These are phyloP conservation scores for Hedya salicella DNA, from an alignment of 2,888 invertebrate genomes.

Conservation along the genomic window DNA sequence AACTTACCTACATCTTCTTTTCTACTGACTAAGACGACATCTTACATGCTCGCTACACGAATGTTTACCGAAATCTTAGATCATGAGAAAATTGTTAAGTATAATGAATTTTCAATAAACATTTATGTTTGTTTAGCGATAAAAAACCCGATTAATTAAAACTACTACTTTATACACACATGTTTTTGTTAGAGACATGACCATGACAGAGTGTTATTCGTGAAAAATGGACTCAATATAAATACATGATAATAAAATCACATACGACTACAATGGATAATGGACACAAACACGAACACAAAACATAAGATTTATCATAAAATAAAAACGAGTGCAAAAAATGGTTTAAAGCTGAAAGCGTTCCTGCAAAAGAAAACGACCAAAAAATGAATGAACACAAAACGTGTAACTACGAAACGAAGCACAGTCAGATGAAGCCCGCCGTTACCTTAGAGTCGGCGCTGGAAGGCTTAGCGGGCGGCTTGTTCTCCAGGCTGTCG, in stretches of 20 bases:
- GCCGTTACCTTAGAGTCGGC: slow-evolving; percentile 79
- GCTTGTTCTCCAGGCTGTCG: slow-evolving; percentile 89
- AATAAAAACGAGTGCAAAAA: slow-evolving; percentile 13
- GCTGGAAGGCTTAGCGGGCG: slow-evolving; percentile 80
- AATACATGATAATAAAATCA: neutral
- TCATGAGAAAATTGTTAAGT: no score
- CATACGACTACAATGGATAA: slow-evolving; percentile 1
- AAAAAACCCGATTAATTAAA: no score
- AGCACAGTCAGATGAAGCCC: slow-evolving; percentile 58
- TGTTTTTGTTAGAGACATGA: neutral
- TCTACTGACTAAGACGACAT: no score
- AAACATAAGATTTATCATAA: neutral
- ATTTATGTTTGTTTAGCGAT: no score
- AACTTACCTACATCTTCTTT: no score
- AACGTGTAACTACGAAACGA: slow-evolving; percentile 54
- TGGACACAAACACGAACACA: slow-evolving; percentile 1
- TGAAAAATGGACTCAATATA: neutral
- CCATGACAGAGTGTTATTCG: neutral
- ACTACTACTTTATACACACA: neutral
- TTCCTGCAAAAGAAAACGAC: slow-evolving; percentile 50
- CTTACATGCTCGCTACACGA: no score
- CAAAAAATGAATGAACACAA: slow-evolving; percentile 57
- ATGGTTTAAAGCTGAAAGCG: slow-evolving; percentile 37
- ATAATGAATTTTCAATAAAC: no score
- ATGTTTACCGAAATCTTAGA: no score